Base-by-base conservation (phyloP, 2,888 invertebrate species). In the Ischnus inquisitorius region DNA sequence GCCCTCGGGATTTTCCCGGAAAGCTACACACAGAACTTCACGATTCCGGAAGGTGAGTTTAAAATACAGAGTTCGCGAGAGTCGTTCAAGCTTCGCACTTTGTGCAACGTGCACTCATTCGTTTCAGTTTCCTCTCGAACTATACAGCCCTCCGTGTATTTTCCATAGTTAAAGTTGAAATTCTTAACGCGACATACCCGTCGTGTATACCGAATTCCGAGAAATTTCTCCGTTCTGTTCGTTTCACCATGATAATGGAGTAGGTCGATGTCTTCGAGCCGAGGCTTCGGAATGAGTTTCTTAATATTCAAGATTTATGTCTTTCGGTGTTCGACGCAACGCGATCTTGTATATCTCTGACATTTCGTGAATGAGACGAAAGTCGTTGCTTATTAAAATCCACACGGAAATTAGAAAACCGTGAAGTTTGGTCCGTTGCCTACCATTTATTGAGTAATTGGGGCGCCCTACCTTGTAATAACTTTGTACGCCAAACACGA, bases 81-180 rank as follows among this genome's bases (percentile, higher is more conserved):
- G 46, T 74, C 62, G 62, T 62, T 16, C 60, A 62, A 46, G 46
- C 62, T 62, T 34, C 19, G 72, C 72, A 16, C 28, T 60, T 57
- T 39, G 62, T 64, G 62, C 62, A 64, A 16, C n/a, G 39, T 34
- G n/a, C 65, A 76, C 51, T 76, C 75, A 39, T 51, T 76, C 75
- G 75, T 76, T 65, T 65, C 48, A 65, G 22, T 76, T 76, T 51
- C 46, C 65, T 65, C 57, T 79, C 67, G 65, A 75, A 80, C 14
- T 57, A 57, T 22, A 57, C 25, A 22, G 25, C 8, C 6, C 34
- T 34, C 4, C 34, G 8, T 34, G 25, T 57, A 28, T 57, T 57
- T 28, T 34, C 34, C 22, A 22, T 14, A 28, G 57, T 25, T 28
- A 25, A 54, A 54, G 54, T 54, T 54, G 22, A 22, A 54, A 54